Evolutionary conservation across 2,888 invertebrate genomes (phyloP), one percentile per base, ranked within the genome.

Genomic region (Galerucella pusilla): DNA sequence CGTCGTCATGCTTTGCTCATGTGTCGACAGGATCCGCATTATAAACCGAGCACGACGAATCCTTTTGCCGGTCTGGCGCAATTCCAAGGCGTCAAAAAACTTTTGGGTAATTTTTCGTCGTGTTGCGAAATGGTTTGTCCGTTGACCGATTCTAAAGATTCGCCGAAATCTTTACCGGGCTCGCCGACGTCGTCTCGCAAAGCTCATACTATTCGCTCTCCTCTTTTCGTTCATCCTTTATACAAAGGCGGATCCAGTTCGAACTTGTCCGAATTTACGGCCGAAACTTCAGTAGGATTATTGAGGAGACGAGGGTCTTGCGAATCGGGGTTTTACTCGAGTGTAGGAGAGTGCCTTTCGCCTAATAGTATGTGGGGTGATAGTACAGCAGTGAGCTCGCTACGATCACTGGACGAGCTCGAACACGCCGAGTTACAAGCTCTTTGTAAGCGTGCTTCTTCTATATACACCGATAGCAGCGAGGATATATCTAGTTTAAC

Each of bases 321-420:
- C 86, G 96, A 96, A 87, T 94, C 94, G 81, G 96, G 96, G 25
- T 96, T 96, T 86, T 96, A 95, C 90, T 95, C 95, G 72, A 95
- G 94, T 82, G 94, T 95, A 78, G 95, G 95, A 83, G 88, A 88
- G 80, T 88, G 88, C 75, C 75, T 88, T 25, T 87, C 87, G 12
- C 87, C 87, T 0, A 87, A 83, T 73, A 87, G 86, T 75, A 78
- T 88, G 59, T 87, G 86, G 86, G 83, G 82, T 10, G 93, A 93
- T 81, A 90, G 91, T 14, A 90, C 90, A 10, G 90, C 90, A 14
- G 90, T 90, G 12, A 89, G 89, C 82, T 90, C 91, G 0, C 84
- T 92, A 71, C 88, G 92, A 63, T 91, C 91, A 14, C 86, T 92
- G 63, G 91, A 91, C 83, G 92, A 92, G 81, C 82, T 91, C 54